Conservation (phyloP, 1,140 invertebrate genomes). For the Trichogramma pretiosum region DNA sequence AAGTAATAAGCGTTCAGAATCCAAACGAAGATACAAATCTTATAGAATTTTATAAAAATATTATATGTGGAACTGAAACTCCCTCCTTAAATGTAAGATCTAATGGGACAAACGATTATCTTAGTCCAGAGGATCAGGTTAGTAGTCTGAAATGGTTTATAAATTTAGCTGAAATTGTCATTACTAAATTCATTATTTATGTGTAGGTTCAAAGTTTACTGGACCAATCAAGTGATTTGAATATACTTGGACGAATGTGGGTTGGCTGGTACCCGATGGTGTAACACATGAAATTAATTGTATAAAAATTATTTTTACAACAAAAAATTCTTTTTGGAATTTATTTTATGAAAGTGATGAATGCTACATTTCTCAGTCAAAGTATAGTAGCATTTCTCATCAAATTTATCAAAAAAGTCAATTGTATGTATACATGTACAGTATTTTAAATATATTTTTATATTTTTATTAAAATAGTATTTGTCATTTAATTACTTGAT, state of each 20-base stretch:
- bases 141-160: background rate
- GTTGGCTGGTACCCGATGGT: conserved; percentile 7
- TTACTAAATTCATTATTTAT: conserved; percentile 1
- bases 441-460: conserved; percentile 1
- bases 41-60: conserved; percentile 30
- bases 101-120: conserved; percentile 27
- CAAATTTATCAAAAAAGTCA: no score
- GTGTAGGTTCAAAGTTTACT: conserved; percentile 36
- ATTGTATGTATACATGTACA: conserved; percentile 1
- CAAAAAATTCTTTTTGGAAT: no score
- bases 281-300: conserved; percentile 1
- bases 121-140: conserved; percentile 44
- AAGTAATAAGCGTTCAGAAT: conserved; percentile 35
- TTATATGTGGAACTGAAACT: conserved; percentile 36
- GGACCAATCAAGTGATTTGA: conserved; percentile 40
- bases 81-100: conserved; percentile 35
- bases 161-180: background rate
- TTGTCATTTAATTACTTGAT: no score
- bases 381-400: no score
- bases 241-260: conserved; percentile 34
- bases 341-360: no score
- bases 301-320: no score
- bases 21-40: conserved; percentile 31
- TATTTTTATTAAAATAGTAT: no score
- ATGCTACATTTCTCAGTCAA: no score